Percentiles rank a stretch among this genome's conserved stretches.
Evolutionary conservation across 2,797 vertebrate genomes (phyloP).

Genomic region (Coendou prehensilis): DNA sequence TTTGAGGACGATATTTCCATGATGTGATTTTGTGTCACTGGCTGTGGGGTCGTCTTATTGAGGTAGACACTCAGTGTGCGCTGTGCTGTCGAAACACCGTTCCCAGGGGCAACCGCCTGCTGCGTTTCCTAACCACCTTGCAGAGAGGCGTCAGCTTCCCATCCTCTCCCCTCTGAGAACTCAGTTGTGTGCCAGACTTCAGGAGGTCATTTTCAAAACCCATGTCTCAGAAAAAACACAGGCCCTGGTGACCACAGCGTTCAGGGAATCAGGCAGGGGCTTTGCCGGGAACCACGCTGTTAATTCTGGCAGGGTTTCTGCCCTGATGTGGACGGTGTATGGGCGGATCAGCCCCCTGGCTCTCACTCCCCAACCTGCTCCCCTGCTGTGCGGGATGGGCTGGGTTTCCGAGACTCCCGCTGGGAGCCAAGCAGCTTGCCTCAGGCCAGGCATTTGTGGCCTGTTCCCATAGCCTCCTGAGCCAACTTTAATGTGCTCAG

Average conservation of each 20-base stretch:
- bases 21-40: background rate
- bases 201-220: slow-evolving; percentile 77
- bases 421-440: slow-evolving; percentile 25
- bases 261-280: slow-evolving; percentile 13
- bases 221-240: slow-evolving; percentile 61
- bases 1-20: background rate
- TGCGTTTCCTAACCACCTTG: background rate
- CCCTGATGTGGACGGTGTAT: slow-evolving; percentile 25
- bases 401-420: slow-evolving; percentile 8
- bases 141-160: slow-evolving; percentile 7
- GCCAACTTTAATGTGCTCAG: slow-evolving; percentile 16
- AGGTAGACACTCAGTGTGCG: background rate
- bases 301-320: slow-evolving; percentile 77
- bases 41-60: rapidly evolving
- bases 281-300: slow-evolving; percentile 73
- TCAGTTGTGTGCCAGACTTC: slow-evolving; percentile 74
- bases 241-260: slow-evolving; percentile 65
- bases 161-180: slow-evolving; percentile 48
- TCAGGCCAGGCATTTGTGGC: slow-evolving; percentile 56
- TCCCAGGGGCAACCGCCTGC: background rate
- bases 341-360: background rate
- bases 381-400: slow-evolving; percentile 60
- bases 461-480: background rate
- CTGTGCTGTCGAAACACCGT: rapidly evolving
- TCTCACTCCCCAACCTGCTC: background rate